A percentile compares a stretch with the other conserved stretches of the same genome.
Conservation (phyloP, 2,888 invertebrate genomes). For the Ferrisia virgata region DNA sequence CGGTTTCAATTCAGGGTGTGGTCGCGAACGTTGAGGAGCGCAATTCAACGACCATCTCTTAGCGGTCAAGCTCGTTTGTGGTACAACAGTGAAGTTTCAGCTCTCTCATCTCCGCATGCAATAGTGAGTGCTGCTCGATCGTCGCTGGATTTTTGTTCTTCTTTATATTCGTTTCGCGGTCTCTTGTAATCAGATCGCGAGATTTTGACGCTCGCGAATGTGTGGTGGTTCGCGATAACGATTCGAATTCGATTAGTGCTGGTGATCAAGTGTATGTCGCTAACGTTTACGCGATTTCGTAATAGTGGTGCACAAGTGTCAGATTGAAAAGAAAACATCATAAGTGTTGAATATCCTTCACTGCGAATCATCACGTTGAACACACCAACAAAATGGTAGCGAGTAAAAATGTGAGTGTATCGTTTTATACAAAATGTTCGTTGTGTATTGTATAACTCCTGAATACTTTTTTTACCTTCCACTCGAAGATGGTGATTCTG, state of each 20-base stretch:
- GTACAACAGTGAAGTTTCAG: background rate
- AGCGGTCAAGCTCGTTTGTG: conserved; percentile 10
- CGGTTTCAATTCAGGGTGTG: conserved; percentile 13
- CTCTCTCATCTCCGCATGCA: background rate
- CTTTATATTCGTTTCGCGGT: background rate
- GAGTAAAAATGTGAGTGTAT: conserved; percentile 18
- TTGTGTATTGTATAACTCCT: too few relatives aligned
- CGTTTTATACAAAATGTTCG: too few relatives aligned
- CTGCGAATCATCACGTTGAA: background rate
- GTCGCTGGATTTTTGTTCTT: background rate
- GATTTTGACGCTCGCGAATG: background rate
- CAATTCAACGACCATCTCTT: background rate
- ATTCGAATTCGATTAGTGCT: background rate
- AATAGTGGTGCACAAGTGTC: background rate
- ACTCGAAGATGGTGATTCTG: too few relatives aligned
- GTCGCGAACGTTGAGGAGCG: background rate
- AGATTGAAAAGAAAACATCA: background rate
- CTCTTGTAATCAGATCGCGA: background rate
- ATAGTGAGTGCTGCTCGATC: background rate
- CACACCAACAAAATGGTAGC: background rate
- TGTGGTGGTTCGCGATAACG: background rate
- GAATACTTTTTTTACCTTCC: too few relatives aligned
- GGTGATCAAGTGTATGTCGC: background rate
- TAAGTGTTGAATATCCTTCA: background rate
- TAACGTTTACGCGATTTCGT: background rate